Percentiles rank a stretch among this genome's conserved stretches.
These are phyloP conservation scores for Tenthredo distinguenda DNA, from an alignment of 2,888 invertebrate genomes.

Conservation along the genomic window DNA sequence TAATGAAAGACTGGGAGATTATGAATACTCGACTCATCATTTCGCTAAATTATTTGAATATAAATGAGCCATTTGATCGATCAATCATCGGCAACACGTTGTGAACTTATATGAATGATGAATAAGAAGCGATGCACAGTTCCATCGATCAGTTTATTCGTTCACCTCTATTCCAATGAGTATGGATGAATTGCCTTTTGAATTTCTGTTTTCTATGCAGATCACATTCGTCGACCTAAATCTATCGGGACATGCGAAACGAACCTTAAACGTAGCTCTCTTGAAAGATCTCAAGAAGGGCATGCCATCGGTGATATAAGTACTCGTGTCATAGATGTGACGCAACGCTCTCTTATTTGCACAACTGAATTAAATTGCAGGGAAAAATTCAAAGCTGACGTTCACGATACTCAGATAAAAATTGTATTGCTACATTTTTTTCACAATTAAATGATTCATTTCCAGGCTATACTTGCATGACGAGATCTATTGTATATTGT, in stretches of 20 bases:
- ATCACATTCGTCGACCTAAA: constrained; percentile 37
- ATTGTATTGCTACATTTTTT: background rate
- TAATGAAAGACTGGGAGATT: background rate
- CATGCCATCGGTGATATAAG: constrained; percentile 5
- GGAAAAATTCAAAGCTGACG: background rate
- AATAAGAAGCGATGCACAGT: background rate
- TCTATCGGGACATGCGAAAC: background rate
- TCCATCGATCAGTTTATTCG: constrained; percentile 4
- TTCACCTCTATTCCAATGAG: background rate
- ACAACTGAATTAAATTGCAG: background rate
- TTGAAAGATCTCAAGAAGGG: constrained; percentile 20
- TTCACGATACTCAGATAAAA: background rate
- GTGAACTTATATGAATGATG: background rate
- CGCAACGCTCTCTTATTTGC: background rate
- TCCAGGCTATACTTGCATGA: too few species aligned
- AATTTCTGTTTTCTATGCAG: constrained; percentile 32
- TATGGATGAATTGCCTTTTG: constrained; percentile 5
- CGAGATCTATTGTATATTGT: too few species aligned
- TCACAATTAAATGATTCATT: background rate
- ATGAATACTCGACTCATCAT: background rate
- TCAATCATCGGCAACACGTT: background rate
- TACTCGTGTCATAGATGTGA: background rate
- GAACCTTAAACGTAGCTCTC: constrained; percentile 15
- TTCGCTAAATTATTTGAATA: background rate
- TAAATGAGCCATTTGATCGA: background rate